Base-by-base conservation (phyloP, 2,888 invertebrate genomes). In the Brenthis ino region DNA sequence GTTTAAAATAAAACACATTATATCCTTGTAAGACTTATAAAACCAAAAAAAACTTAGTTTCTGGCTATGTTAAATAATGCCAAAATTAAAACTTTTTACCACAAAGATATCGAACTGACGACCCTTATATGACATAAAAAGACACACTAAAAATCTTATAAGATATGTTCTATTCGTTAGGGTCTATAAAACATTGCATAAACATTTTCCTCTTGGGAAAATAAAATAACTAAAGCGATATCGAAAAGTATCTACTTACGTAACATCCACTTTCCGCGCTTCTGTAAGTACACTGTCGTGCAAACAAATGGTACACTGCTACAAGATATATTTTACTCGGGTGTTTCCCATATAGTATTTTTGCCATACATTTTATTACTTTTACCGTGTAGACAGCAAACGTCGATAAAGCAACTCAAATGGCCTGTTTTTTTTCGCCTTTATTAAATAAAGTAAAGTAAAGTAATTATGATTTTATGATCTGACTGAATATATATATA, bases 251-350 rank as follows among this genome's bases (percentile, higher is more conserved):
- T 43, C 54, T 53, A 53, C 51, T 63, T 63, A n/a, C 24, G 6
- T 63, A 63, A 54, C 63, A 63, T 54, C 63, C 54, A 63, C 63
- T 54, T 63, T 63, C 54, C 16, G 37, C 54, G 63, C 63, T 54
- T 37, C 37, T 65, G 33, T 51, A 20, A 48, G 54, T 61, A 61
- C 55, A 61, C 28, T 33, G 54, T 53, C 50, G 56, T 11, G n/a
- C 55, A 55, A 61, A 67, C 55, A 56, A 55, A 61, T 48, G 48
- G 5, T 63, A 53, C n/a, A 33, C 16, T n/a, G 6, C 28, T 57
- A 47, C 48, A 61, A 37, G 3, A 43, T 2, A 43, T 8, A 8
- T 43, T 43, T 43, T 11, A 43, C 37, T 43, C 2, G 11, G 37
- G 11, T 11, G 37, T 28, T 28, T 28, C 28, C 5, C 3, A 28